Percentiles rank a stretch among this genome's conserved stretches.
Evolutionary conservation across 1,140 invertebrate genomes (phyloP).

Genomic region (Melipona quadrifasciata): DNA sequence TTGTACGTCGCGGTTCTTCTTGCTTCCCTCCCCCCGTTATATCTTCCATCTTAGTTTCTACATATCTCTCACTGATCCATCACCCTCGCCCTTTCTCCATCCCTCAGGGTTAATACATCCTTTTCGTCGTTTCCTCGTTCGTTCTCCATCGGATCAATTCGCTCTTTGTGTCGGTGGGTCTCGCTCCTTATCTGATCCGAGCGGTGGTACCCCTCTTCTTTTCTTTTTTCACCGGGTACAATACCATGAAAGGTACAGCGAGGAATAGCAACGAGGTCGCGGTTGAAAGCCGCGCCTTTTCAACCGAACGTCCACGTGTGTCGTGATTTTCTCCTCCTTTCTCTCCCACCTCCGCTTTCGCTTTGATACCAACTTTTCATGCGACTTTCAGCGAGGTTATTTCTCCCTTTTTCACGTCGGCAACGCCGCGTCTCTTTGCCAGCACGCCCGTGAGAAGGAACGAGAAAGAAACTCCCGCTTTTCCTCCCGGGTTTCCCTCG

Average conservation of each 20-base stretch:
- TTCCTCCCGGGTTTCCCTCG: too few species aligned
- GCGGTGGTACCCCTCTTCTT: background rate
- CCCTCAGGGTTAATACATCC: too few species aligned
- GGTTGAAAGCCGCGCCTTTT: slow-evolving; percentile 12
- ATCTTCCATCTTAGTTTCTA: background rate
- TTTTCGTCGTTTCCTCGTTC: background rate
- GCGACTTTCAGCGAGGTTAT: background rate
- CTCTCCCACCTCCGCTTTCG: background rate
- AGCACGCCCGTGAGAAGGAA: too few species aligned
- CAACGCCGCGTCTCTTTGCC: background rate
- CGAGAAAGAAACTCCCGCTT: too few species aligned
- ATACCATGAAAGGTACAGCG: background rate
- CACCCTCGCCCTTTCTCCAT: background rate
- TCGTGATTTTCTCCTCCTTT: background rate
- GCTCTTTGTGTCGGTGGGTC: background rate
- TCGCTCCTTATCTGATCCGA: background rate
- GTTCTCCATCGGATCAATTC: background rate
- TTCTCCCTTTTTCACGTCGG: background rate
- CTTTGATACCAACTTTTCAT: background rate
- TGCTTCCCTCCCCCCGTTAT: background rate
- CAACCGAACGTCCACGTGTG: background rate
- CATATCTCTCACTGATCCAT: background rate
- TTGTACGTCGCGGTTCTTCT: background rate
- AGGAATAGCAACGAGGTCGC: slow-evolving; percentile 2
- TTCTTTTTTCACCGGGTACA: background rate